A percentile compares a stretch with the other conserved stretches of the same genome.
Conservation (phyloP, 2,888 invertebrate genomes). For the Tipula unca region DNA sequence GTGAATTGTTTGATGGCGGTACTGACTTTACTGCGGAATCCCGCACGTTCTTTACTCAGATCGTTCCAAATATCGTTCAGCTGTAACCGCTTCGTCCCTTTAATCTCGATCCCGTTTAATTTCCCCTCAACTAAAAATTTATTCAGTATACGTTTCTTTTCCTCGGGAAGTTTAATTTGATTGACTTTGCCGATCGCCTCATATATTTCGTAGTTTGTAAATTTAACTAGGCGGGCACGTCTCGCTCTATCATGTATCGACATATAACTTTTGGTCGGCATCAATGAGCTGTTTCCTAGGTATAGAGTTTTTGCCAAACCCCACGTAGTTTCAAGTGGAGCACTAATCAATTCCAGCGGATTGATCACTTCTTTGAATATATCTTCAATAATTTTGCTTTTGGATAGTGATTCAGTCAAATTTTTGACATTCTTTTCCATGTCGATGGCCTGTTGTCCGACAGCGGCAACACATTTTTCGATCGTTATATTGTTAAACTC, state of each 20-base stretch:
- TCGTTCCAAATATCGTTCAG: slow-evolving; percentile 49
- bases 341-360: slow-evolving; percentile 64
- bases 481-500: slow-evolving; percentile 73
- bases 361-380: slow-evolving; percentile 61
- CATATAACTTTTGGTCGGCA: slow-evolving; percentile 70
- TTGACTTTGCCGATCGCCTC: slow-evolving; percentile 47
- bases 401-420: slow-evolving; percentile 51
- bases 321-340: slow-evolving; percentile 75
- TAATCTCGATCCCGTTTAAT: slow-evolving; percentile 69
- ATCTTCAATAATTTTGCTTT: slow-evolving; percentile 44
- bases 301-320: slow-evolving; percentile 78
- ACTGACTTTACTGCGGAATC: slow-evolving; percentile 60
- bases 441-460: slow-evolving; percentile 72
- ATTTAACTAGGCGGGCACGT: slow-evolving; percentile 64
- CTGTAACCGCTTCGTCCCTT: slow-evolving; percentile 44
- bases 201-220: slow-evolving; percentile 60
- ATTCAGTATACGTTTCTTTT: slow-evolving; percentile 61
- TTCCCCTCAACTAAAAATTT: slow-evolving; percentile 76
- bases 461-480: slow-evolving; percentile 75
- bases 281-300: slow-evolving; percentile 65
- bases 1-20: slow-evolving; percentile 56
- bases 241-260: slow-evolving; percentile 72
- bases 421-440: slow-evolving; percentile 67
- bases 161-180: slow-evolving; percentile 40
- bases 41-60: slow-evolving; percentile 48